Evolutionary conservation across 2,797 vertebrate genomes (phyloP).

Genomic region (Poeciliopsis gracilis): DNA sequence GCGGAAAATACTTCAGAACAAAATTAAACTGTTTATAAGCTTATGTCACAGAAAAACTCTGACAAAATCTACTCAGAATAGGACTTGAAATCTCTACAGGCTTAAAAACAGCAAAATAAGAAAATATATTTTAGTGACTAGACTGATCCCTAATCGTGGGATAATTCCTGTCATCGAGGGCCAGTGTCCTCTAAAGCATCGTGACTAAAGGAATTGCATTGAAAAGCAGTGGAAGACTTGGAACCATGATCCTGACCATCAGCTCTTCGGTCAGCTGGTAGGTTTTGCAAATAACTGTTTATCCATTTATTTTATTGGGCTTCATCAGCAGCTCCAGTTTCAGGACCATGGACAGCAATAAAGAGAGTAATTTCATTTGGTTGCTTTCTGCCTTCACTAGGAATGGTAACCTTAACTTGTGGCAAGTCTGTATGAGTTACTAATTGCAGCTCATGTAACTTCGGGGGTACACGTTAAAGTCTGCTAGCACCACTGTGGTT

Average conservation of each 20-base stretch:
- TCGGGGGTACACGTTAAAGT: background rate
- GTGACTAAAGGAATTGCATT: background rate
- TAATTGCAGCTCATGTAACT: background rate
- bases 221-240: background rate
- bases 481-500: background rate
- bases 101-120: background rate
- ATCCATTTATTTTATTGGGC: no score
- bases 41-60: background rate
- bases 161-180: background rate
- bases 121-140: background rate
- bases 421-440: background rate
- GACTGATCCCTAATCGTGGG: background rate
- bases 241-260: background rate
- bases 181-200: background rate
- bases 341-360: slow-evolving; percentile 47
- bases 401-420: background rate
- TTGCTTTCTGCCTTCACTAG: background rate
- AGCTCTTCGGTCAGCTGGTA: background rate
- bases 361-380: background rate
- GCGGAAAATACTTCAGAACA: background rate
- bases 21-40: background rate
- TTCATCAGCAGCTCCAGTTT: background rate
- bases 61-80: background rate
- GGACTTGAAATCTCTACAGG: background rate
- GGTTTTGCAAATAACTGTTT: background rate